Evolutionary conservation across 1,140 invertebrate genomes (phyloP).

Genomic region (Acyrthosiphon pisum): DNA sequence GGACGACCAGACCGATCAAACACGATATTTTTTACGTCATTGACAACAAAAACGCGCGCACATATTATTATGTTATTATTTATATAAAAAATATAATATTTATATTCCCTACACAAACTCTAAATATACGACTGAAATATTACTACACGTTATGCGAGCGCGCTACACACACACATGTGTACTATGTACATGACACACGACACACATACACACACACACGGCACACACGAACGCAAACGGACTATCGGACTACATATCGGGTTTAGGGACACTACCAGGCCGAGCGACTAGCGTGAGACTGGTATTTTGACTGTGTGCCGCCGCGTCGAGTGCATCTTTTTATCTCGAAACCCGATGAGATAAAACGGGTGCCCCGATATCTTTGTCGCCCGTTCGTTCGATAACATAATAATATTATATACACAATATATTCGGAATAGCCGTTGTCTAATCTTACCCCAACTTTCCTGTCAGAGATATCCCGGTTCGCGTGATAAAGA

Average conservation of each 20-base stretch:
- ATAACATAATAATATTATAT: slow-evolving; percentile 26
- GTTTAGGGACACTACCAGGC: background rate
- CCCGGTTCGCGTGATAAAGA: slow-evolving; percentile 37
- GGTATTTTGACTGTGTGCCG: background rate
- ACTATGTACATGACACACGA: too few species aligned
- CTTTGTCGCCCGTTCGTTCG: slow-evolving; percentile 13
- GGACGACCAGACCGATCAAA: background rate
- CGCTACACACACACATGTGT: background rate
- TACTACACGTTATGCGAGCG: background rate
- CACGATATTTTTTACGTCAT: slow-evolving; percentile 20
- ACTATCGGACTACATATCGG: background rate
- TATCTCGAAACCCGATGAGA: slow-evolving; percentile 47
- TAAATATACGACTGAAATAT: background rate
- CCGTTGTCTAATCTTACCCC: slow-evolving; percentile 57
- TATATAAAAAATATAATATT: background rate
- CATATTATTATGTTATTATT: slow-evolving; percentile 6
- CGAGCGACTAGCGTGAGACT: slow-evolving; percentile 32
- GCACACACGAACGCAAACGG: background rate
- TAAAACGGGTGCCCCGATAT: slow-evolving; percentile 47
- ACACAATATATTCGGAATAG: slow-evolving; percentile 31
- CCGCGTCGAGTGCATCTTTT: slow-evolving; percentile 47
- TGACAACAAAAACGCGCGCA: background rate
- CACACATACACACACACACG: too few species aligned
- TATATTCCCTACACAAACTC: background rate
- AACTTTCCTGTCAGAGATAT: slow-evolving; percentile 49